A percentile compares a stretch with the other conserved stretches of the same genome.
phyloP scores from a whole-genome alignment of 2,888 invertebrate species.

The Chrysina gloriosa region DNA sequence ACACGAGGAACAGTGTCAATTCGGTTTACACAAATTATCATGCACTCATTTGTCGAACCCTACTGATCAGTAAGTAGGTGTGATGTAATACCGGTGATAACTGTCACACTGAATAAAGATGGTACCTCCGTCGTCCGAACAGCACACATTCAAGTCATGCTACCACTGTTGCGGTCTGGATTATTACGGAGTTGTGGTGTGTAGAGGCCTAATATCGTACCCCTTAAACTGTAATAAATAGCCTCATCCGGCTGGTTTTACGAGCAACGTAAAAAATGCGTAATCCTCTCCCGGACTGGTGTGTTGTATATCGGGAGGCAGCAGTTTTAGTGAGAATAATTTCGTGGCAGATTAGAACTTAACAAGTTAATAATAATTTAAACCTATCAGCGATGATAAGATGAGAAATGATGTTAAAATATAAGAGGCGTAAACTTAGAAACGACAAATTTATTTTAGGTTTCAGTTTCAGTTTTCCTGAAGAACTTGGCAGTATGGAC shows the following conservation, averaged over 20 bases:
- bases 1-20: too few species aligned
- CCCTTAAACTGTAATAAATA: slow-evolving; percentile 33
- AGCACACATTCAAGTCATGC: slow-evolving; percentile 33
- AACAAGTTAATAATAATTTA: too few species aligned
- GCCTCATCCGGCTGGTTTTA: slow-evolving; percentile 20
- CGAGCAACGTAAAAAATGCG: slow-evolving; percentile 21
- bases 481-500: too few species aligned
- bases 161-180: slow-evolving; percentile 7
- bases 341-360: not conserved
- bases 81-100: slow-evolving; percentile 12
- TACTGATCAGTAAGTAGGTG: not conserved
- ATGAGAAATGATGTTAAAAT: not conserved
- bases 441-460: too few species aligned
- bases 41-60: too few species aligned
- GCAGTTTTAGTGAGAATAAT: too few species aligned
- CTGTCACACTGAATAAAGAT: slow-evolving; percentile 1
- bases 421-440: not conserved
- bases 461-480: too few species aligned
- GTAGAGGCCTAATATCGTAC: slow-evolving; percentile 7
- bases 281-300: slow-evolving; percentile 4
- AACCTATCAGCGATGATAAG: not conserved
- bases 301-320: not conserved
- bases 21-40: too few species aligned
- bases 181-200: slow-evolving; percentile 24
- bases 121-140: not conserved